Conservation (phyloP, 2,113 vertebrate species). For the Brienomyrus brachyistius region DNA sequence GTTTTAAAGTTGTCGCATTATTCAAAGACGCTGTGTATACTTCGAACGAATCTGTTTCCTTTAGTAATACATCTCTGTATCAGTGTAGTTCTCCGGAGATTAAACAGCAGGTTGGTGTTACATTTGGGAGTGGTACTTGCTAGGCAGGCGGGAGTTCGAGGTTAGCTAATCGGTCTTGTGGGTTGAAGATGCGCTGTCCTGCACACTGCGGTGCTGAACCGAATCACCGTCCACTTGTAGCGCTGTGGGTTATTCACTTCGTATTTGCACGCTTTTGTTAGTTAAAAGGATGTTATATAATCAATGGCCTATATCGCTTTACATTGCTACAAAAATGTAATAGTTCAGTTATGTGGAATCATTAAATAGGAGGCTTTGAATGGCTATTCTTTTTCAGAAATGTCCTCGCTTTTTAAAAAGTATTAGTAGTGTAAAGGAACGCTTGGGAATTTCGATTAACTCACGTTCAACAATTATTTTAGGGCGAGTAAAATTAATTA, state of each 20-base stretch:
- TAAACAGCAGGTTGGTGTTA: background rate
- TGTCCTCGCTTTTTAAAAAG: background rate
- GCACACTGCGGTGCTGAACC: background rate
- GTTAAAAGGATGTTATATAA: background rate
- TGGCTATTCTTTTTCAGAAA: background rate
- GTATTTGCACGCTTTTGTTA: background rate
- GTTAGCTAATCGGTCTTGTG: background rate
- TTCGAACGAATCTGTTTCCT: background rate
- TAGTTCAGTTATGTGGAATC: background rate
- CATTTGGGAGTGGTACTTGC: background rate
- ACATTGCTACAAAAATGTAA: background rate
- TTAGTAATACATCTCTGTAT: background rate
- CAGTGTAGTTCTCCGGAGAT: background rate
- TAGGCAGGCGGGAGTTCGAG: background rate
- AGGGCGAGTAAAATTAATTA: background rate
- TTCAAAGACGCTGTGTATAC: background rate
- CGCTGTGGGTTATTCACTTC: background rate
- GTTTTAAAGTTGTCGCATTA: background rate
- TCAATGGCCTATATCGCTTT: background rate
- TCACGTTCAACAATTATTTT: background rate
- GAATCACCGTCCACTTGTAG: background rate
- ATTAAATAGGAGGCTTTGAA: background rate
- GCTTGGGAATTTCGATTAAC: background rate
- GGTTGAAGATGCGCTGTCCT: background rate
- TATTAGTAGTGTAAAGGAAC: background rate